Percentiles rank a stretch among this genome's conserved stretches.
Conservation (phyloP, 2,113 vertebrate genomes). For the Gallinago media region DNA sequence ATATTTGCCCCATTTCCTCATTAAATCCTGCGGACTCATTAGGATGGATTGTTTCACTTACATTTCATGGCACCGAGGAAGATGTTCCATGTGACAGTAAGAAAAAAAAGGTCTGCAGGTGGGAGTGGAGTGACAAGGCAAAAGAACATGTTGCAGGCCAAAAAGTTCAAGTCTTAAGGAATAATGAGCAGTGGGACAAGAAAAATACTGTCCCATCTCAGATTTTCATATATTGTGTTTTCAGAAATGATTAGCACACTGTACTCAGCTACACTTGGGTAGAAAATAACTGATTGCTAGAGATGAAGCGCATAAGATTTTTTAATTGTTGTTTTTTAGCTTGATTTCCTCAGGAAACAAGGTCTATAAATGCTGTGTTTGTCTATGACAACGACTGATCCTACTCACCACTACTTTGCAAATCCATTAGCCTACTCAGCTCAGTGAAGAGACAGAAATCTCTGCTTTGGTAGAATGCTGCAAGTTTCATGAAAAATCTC, state of each 20-base stretch:
- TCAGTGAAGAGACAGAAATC: background rate
- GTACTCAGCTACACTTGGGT: background rate
- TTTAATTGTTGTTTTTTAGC: background rate
- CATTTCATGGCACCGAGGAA: background rate
- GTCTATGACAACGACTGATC: background rate
- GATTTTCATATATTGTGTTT: background rate
- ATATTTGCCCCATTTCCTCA: background rate
- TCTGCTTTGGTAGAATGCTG: background rate
- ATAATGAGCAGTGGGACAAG: background rate
- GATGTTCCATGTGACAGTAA: background rate
- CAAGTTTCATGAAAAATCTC: background rate
- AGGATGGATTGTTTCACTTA: background rate
- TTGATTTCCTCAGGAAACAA: background rate
- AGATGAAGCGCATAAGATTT: background rate
- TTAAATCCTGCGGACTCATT: background rate
- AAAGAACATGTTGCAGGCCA: fast-evolving
- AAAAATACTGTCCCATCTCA: background rate
- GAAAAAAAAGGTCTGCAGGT: background rate
- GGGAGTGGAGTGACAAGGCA: background rate
- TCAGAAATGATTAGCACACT: background rate
- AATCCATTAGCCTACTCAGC: background rate
- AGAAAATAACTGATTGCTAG: background rate
- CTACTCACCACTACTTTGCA: background rate
- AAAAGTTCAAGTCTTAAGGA: background rate
- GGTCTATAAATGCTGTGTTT: background rate